Evolutionary conservation across 2,797 vertebrate species (phyloP).

Genomic region (Cephalopachus bancanus): DNA sequence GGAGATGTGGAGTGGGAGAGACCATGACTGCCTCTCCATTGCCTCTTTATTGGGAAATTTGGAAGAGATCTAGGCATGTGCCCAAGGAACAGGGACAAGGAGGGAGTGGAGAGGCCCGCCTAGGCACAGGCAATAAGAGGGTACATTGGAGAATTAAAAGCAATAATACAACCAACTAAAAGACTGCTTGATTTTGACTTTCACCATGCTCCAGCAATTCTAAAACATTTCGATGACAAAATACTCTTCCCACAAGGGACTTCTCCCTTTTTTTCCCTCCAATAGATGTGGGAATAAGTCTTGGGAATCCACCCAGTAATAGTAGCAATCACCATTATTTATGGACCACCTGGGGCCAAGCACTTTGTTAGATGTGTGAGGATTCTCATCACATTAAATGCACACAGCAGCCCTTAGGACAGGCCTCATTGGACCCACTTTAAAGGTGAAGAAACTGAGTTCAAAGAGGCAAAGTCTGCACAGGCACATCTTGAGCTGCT

Average conservation of each 20-base stretch:
- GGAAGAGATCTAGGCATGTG: not conserved
- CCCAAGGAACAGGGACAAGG: fast-evolving
- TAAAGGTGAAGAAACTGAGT: not conserved
- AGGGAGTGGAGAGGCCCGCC: not conserved
- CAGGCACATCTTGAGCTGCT: not conserved
- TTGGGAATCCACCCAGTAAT: not conserved
- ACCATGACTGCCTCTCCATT: not conserved
- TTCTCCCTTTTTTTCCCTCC: not conserved
- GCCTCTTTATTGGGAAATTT: not conserved
- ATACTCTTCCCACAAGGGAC: not conserved
- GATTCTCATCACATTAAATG: not conserved
- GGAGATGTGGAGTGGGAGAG: not conserved
- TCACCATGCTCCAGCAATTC: not conserved
- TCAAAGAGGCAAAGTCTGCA: not conserved
- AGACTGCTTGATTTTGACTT: constrained; percentile 18
- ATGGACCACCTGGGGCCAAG: not conserved
- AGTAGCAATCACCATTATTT: not conserved
- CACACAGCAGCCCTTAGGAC: not conserved
- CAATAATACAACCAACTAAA: not conserved
- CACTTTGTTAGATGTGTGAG: not conserved
- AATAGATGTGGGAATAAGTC: not conserved
- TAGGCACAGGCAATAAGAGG: not conserved
- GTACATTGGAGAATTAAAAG: not conserved
- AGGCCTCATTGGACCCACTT: not conserved
- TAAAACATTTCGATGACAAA: not conserved